Percentiles rank a stretch among this genome's conserved stretches.
Conservation (phyloP, 1,140 invertebrate genomes). For the Oryzaephilus surinamensis region DNA sequence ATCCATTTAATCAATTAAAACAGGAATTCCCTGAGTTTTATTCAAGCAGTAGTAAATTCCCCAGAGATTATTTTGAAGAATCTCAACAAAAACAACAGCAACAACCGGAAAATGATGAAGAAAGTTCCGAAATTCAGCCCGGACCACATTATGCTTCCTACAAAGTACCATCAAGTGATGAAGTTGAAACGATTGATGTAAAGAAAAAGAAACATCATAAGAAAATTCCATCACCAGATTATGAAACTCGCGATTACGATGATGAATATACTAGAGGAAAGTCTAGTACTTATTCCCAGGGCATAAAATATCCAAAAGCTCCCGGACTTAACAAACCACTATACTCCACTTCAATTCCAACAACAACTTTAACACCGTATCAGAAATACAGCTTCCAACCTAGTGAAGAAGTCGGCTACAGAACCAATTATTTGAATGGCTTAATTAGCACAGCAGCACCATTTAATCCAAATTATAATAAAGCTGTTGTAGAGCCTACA, state of each 20-base stretch:
- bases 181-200: background rate
- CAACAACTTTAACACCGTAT: slow-evolving; percentile 20
- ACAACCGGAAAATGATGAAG: slow-evolving; percentile 2
- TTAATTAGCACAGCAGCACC: slow-evolving; percentile 17
- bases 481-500: slow-evolving; percentile 5
- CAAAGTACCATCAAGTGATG: background rate
- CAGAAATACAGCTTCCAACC: slow-evolving; percentile 32
- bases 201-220: background rate
- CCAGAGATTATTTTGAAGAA: slow-evolving; percentile 19
- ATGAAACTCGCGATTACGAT: slow-evolving; percentile 5
- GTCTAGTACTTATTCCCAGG: slow-evolving; percentile 21
- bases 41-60: slow-evolving; percentile 5
- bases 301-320: slow-evolving; percentile 18
- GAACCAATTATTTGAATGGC: slow-evolving; percentile 16
- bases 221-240: background rate
- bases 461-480: slow-evolving; percentile 18
- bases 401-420: slow-evolving; percentile 6
- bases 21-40: slow-evolving; percentile 10
- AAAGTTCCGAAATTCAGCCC: background rate
- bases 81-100: slow-evolving; percentile 12
- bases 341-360: slow-evolving; percentile 4
- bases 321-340: slow-evolving; percentile 12
- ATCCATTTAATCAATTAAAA: slow-evolving; percentile 7
- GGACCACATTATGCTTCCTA: slow-evolving; percentile 2
- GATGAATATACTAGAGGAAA: slow-evolving; percentile 23